Evolutionary conservation across 2,888 invertebrate species (phyloP), one percentile per base, ranked within the genome.

Genomic region (Sphaeridia pumilis): DNA sequence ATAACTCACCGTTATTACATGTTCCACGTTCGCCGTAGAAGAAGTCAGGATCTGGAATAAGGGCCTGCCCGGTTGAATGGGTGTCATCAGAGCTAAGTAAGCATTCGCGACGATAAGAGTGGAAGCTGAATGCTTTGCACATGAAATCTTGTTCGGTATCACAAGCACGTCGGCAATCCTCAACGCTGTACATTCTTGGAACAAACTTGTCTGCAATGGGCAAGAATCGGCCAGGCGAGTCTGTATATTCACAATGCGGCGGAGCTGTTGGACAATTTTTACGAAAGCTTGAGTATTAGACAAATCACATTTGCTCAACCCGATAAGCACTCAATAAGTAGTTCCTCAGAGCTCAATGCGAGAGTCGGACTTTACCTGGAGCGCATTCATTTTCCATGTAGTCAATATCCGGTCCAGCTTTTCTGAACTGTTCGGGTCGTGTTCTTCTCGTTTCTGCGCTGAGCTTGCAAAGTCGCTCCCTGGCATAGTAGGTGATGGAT

Each of bases 11-110:
- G 69, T 89, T 85, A 28, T 89, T 76, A 68, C 89, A 90, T 57
- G 82, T 81, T 44, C 87, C 86, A 61, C 84, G 78, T 64, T 89
- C 81, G 67, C 82, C 84, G 69, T 87, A 89, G 35, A 78, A 75
- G 7, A 81, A 81, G 27, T 76, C 75, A 0, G 75, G 69, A 26
- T 74, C 73, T 34, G 75, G 69, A 27, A 77, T 70, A 54, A 87
- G 70, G 46, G 82, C 74, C 1, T 85, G 84, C 52, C 87, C 86
- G 45, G 82, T 76, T n/a, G 84, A 80, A 63, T 83, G 78, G 49
- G 83, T 80, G 69, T 88, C 87, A 70, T 87, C 87, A 55, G 85
- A 83, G 71, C 87, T 87, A 44, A 89, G 72, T 58, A 80, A 76
- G 66, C 87, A 87, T 56, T 72, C 71, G 3, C 70, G 55, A 28